A percentile compares a stretch with the other conserved stretches of the same genome.
phyloP scores from a whole-genome alignment of 1,140 invertebrate species.

The Chironomus tepperi region DNA sequence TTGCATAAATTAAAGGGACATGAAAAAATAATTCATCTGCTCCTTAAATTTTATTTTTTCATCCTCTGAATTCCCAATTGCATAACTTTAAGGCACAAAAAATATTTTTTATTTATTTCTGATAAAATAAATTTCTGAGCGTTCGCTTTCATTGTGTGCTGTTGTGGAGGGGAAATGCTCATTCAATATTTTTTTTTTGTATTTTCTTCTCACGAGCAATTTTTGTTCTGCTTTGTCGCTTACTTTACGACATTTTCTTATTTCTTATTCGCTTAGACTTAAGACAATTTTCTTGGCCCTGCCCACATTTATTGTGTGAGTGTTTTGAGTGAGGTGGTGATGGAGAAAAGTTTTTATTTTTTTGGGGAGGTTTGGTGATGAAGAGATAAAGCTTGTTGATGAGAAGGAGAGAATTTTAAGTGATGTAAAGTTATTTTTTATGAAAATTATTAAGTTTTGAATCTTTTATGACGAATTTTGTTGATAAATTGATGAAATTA shows the following conservation, averaged over 20 bases:
- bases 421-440: no score
- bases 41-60: background rate
- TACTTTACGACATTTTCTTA: background rate
- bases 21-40: background rate
- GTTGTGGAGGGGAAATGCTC: background rate
- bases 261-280: conserved; percentile 11
- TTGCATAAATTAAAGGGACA: background rate
- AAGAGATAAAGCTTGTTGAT: no score
- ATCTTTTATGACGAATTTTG: no score
- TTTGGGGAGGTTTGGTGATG: no score
- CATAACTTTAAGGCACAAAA: background rate
- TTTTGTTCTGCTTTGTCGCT: background rate
- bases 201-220: background rate
- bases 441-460: no score
- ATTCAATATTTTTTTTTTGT: background rate
- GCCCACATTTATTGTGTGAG: background rate
- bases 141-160: background rate
- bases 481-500: no score
- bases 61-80: background rate
- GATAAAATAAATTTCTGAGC: background rate
- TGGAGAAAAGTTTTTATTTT: no score
- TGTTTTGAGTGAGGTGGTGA: no score
- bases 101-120: no score
- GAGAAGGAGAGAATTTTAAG: no score
- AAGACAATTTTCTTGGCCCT: conserved; percentile 21